phyloP scores from a whole-genome alignment of 2,113 vertebrate genomes.

The Ranitomeya imitator region DNA sequence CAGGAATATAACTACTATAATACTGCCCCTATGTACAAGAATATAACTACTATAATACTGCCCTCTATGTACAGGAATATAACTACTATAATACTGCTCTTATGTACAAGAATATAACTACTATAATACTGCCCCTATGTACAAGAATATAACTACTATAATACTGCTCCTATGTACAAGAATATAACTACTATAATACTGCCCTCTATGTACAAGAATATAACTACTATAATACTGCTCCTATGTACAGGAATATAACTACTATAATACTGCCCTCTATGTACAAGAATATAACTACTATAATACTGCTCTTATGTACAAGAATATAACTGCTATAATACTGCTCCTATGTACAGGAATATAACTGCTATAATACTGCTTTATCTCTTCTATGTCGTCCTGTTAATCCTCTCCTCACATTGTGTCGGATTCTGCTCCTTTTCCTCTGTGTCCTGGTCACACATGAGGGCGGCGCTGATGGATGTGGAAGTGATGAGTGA shows the following conservation, averaged over 20 bases:
- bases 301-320: conserved; percentile 4
- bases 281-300: neutral
- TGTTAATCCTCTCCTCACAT: too few relatives aligned
- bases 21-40: neutral
- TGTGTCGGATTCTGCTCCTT: neutral
- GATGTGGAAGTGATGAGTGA: neutral
- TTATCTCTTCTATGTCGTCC: neutral
- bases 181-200: neutral
- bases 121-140: neutral
- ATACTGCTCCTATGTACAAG: neutral
- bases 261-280: too few relatives aligned
- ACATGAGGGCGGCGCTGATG: neutral
- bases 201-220: neutral
- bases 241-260: too few relatives aligned
- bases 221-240: neutral
- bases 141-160: neutral
- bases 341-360: neutral
- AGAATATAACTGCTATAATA: conserved; percentile 11
- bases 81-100: neutral
- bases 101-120: too few relatives aligned
- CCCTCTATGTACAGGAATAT: neutral
- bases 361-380: neutral
- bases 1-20: neutral
- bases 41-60: neutral
- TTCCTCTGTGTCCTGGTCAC: neutral